Conservation (phyloP, 1,140 invertebrate species). For the Lordiphosa mommai region DNA sequence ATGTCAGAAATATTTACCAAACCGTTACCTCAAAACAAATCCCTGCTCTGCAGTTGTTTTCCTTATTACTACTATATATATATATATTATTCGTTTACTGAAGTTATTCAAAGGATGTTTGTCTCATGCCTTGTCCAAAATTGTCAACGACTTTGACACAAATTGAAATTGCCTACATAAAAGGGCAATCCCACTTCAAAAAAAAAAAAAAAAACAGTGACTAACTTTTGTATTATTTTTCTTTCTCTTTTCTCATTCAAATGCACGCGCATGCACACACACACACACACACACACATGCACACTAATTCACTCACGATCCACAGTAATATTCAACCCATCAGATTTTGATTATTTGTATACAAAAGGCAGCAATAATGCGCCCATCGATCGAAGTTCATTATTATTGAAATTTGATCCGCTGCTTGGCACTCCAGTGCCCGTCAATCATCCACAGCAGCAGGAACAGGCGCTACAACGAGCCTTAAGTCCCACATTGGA, state of each 20-base stretch:
- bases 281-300: slow-evolving; percentile 19
- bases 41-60: too few relatives aligned
- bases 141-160: background rate
- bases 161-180: background rate
- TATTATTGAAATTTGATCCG: slow-evolving; percentile 77
- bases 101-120: too few relatives aligned
- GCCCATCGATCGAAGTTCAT: slow-evolving; percentile 66
- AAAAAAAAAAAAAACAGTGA: slow-evolving; percentile 13
- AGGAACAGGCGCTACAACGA: slow-evolving; percentile 34
- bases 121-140: too few relatives aligned
- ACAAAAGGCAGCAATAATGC: slow-evolving; percentile 73
- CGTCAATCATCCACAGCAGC: slow-evolving; percentile 47
- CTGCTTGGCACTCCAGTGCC: slow-evolving; percentile 70
- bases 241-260: slow-evolving; percentile 26
- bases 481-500: slow-evolving; percentile 68
- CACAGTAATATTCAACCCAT: slow-evolving; percentile 74
- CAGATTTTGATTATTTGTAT: slow-evolving; percentile 78
- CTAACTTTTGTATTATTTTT: slow-evolving; percentile 39
- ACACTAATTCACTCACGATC: slow-evolving; percentile 10
- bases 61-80: too few relatives aligned
- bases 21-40: too few relatives aligned
- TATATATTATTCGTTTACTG: too few relatives aligned
- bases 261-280: slow-evolving; percentile 44
- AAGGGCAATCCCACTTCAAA: background rate
- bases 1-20: too few relatives aligned